Conservation (phyloP, 2,797 vertebrate species). For the Phylloscopus collybita region DNA sequence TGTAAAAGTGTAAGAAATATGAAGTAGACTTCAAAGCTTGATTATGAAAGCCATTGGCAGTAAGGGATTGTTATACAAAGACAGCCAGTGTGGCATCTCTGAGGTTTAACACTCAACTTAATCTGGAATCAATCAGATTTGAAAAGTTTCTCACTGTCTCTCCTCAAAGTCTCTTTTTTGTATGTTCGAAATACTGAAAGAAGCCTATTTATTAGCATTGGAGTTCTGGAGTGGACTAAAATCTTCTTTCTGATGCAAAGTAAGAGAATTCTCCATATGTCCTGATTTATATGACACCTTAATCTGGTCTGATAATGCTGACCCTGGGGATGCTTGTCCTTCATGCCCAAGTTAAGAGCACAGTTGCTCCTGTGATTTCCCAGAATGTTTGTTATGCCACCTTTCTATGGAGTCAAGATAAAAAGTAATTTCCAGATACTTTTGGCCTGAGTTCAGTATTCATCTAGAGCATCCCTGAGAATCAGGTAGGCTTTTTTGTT, state of each 20-base stretch:
- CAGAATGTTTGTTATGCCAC: background rate
- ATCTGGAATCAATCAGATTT: background rate
- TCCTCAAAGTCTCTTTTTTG: background rate
- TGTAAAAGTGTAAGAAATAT: background rate
- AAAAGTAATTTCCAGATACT: background rate
- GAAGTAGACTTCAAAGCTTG: background rate
- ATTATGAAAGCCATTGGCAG: background rate
- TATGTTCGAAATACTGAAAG: background rate
- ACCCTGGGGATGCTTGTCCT: background rate
- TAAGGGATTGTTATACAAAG: background rate
- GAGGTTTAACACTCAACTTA: background rate
- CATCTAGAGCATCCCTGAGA: background rate
- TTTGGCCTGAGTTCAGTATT: background rate
- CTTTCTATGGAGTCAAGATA: background rate
- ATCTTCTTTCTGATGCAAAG: background rate
- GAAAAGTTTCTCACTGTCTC: background rate
- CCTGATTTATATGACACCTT: background rate
- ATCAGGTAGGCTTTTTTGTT: background rate
- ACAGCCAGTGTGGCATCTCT: background rate
- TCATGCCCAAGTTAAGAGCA: background rate
- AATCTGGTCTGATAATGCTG: background rate
- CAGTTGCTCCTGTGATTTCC: accelerated
- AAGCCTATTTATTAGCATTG: background rate
- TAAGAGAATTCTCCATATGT: background rate
- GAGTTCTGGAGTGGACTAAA: background rate